phyloP scores from a whole-genome alignment of 2,797 vertebrate genomes.

The Cichlasoma orientale region DNA sequence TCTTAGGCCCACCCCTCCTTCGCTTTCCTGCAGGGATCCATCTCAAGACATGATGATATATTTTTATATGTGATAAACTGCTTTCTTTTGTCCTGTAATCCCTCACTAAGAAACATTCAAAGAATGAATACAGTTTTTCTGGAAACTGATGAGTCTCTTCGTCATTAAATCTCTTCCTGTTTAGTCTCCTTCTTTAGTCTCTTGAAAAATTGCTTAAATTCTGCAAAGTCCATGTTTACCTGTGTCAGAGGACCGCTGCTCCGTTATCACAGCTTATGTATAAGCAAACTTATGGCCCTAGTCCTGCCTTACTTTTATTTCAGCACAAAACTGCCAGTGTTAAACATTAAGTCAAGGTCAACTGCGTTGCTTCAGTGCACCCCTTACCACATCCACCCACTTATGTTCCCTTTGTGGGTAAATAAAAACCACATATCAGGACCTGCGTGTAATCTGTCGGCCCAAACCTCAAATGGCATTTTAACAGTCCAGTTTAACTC shows the following conservation, averaged over 20 bases:
- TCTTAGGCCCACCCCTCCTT: background rate
- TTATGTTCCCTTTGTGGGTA: background rate
- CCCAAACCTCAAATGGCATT: background rate
- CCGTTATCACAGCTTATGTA: background rate
- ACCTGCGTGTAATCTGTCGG: background rate
- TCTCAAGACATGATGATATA: background rate
- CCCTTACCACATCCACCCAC: constrained; percentile 36
- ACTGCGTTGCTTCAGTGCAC: background rate
- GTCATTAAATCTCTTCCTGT: background rate
- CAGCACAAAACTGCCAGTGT: background rate
- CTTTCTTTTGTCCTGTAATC: background rate
- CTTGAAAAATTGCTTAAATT: background rate
- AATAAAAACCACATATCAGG: background rate
- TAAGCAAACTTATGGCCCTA: background rate
- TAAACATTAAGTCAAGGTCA: constrained; percentile 28
- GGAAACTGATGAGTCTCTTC: background rate
- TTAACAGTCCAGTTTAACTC: constrained; percentile 4
- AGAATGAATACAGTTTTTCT: background rate
- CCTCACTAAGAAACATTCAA: background rate
- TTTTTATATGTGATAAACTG: background rate
- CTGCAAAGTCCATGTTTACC: background rate
- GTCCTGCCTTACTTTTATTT: background rate
- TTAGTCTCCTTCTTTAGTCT: background rate
- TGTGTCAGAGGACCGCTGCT: background rate
- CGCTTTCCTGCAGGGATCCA: background rate